A percentile compares a stretch with the other conserved stretches of the same genome.
Conservation (phyloP, 2,888 invertebrate genomes). For the Brachyopa scutellaris region DNA sequence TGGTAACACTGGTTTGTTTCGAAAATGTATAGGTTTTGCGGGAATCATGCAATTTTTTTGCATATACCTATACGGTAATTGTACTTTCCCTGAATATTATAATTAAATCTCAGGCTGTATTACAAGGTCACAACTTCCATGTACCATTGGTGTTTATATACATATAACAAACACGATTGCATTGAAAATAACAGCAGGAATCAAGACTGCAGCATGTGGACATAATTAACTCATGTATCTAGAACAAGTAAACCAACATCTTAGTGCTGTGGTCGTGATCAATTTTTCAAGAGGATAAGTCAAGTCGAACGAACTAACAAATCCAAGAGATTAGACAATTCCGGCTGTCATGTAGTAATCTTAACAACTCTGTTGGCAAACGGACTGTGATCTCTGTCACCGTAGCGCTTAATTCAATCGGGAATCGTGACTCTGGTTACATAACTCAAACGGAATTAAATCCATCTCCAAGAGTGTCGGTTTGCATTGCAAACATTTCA, state of each 20-base stretch:
- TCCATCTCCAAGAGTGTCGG: conserved; percentile 34
- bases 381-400: conserved; percentile 45
- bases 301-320: background rate
- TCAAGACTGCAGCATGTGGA: background rate
- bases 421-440: conserved; percentile 47
- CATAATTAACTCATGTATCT: conserved; percentile 23
- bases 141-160: no score
- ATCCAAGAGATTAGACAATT: background rate
- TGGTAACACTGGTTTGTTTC: no score
- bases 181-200: conserved; percentile 35
- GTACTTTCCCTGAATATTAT: background rate
- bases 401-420: conserved; percentile 31
- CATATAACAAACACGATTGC: background rate
- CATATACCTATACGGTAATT: background rate
- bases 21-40: background rate
- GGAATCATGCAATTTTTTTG: background rate
- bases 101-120: background rate
- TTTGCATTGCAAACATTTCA: conserved; percentile 22
- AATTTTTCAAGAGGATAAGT: conserved; percentile 17
- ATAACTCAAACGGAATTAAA: conserved; percentile 36
- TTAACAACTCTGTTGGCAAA: conserved; percentile 38
- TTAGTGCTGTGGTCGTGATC: conserved; percentile 13
- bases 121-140: background rate
- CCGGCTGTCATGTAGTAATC: conserved; percentile 17
- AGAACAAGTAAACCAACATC: conserved; percentile 6